Evolutionary conservation across 2,888 invertebrate species (phyloP).

Genomic region (Eupithecia tripunctaria): DNA sequence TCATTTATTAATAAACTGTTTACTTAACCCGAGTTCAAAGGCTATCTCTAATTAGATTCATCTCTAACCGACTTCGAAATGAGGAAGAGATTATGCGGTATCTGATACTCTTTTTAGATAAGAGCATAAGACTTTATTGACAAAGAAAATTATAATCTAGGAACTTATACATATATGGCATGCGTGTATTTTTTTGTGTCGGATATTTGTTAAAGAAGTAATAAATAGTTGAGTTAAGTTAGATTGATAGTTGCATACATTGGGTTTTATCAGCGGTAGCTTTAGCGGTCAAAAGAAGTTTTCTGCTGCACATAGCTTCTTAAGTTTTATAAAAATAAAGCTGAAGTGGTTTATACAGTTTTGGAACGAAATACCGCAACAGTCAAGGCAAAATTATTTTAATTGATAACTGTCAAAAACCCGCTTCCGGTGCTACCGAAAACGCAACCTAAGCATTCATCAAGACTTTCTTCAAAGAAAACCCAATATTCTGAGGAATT

Average conservation of each 20-base stretch:
- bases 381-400: background rate
- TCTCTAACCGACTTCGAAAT: slow-evolving; percentile 40
- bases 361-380: background rate
- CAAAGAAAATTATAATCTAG: no score
- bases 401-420: background rate
- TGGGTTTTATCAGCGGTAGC: no score
- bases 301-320: background rate
- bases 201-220: background rate
- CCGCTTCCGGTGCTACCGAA: background rate
- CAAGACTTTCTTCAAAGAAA: background rate
- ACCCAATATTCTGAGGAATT: background rate
- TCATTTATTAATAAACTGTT: slow-evolving; percentile 49
- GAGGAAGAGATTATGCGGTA: slow-evolving; percentile 21
- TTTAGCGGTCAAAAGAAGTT: background rate
- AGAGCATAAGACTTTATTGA: no score
- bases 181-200: slow-evolving; percentile 3
- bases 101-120: slow-evolving; percentile 22
- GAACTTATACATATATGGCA: no score
- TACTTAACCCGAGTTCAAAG: slow-evolving; percentile 54
- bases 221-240: background rate
- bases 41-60: slow-evolving; percentile 46
- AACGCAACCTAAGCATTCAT: background rate
- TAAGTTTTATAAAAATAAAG: background rate
- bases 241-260: background rate
- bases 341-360: background rate